Evolutionary conservation across 1,140 invertebrate species (phyloP), one percentile per base, ranked within the genome.

Genomic region (Mercenaria mercenaria): DNA sequence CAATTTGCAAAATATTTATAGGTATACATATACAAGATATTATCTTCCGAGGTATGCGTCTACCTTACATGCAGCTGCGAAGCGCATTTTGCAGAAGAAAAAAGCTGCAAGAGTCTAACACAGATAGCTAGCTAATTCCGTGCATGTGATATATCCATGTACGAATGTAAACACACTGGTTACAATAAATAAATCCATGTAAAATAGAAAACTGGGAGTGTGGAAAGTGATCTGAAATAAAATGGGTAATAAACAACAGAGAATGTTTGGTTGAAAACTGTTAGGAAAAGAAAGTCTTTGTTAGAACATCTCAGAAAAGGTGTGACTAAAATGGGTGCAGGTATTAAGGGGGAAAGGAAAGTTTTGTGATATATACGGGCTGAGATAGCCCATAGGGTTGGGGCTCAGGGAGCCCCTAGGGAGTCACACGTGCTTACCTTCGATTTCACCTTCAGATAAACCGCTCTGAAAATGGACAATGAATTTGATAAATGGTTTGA

Each of bases 361-460:
- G n/a, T n/a, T n/a, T n/a, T n/a, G n/a, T n/a, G n/a, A n/a, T n/a
- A n/a, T n/a, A n/a, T n/a, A n/a, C n/a, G n/a, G n/a, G n/a, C n/a
- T n/a, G n/a, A n/a, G n/a, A n/a, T n/a, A n/a, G n/a, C n/a, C n/a
- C n/a, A n/a, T n/a, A n/a, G n/a, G n/a, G n/a, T n/a, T n/a, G n/a
- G n/a, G n/a, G n/a, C n/a, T n/a, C n/a, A n/a, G n/a, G n/a, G 6
- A 47, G 43, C 43, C 43, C 43, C 43, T 47, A 47, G 43, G 43
- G 43, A 39, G 34, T 59, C 67, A 85, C 83, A 47, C 61, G 20
- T 15, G 32, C 86, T 80, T 88, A 88, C 86, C 86, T 80, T 88
- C 86, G 81, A 88, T 81, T 80, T 88, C 86, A 29, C 86, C 39
- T 72, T 88, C 86, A 39, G 72, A 37, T 4, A 88, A 52, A 37